A percentile compares a stretch with the other conserved stretches of the same genome.
Evolutionary conservation across 2,113 vertebrate genomes (phyloP).

Genomic region (Aegithalos caudatus): DNA sequence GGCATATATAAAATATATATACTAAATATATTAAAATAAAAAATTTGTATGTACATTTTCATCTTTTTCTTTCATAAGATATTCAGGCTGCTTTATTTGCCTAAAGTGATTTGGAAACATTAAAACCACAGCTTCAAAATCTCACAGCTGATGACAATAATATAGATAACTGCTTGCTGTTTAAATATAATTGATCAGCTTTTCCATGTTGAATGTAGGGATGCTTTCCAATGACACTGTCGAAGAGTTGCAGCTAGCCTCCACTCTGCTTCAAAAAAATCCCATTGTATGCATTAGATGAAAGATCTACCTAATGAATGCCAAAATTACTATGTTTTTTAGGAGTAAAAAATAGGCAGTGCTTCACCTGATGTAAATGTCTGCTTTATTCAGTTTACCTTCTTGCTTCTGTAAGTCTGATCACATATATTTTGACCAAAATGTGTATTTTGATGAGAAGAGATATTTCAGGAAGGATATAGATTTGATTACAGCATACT

Average conservation of each 20-base stretch:
- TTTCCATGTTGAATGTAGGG: neutral
- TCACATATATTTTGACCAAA: neutral
- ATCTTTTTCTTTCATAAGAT: neutral
- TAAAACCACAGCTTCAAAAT: neutral
- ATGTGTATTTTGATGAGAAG: neutral
- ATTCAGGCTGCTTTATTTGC: neutral
- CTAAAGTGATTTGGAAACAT: neutral
- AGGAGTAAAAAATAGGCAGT: neutral
- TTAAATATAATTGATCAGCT: neutral
- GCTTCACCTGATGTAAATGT: neutral
- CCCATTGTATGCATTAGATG: neutral
- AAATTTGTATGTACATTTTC: neutral
- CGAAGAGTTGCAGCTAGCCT: neutral
- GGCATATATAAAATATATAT: no score
- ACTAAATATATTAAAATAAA: neutral
- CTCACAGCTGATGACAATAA: neutral
- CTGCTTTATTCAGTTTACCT: neutral
- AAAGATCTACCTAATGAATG: neutral
- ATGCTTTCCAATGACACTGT: neutral
- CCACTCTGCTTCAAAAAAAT: neutral
- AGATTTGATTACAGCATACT: neutral
- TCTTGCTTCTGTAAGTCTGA: neutral
- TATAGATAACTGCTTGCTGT: neutral
- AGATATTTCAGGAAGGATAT: neutral
- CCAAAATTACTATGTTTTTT: accelerated